These are phyloP conservation scores for Leuciscus waleckii DNA, from an alignment of 2,797 vertebrate species.

Conservation along the genomic window DNA sequence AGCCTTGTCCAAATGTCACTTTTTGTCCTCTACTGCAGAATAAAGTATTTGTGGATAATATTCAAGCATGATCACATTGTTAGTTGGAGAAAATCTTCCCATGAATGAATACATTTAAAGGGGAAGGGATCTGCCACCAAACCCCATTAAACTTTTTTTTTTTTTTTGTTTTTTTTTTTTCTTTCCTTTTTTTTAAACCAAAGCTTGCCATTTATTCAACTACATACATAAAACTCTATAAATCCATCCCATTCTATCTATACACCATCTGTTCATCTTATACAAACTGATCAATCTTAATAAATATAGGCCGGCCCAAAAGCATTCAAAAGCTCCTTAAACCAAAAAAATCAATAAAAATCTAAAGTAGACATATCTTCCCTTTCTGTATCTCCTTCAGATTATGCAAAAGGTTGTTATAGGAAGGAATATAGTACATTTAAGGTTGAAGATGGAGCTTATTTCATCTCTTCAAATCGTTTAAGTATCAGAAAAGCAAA, in stretches of 20 bases:
- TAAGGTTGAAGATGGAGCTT: neutral
- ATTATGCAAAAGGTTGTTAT: neutral
- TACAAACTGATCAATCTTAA: neutral
- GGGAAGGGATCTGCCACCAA: neutral
- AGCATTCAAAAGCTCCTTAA: neutral
- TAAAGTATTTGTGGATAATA: constrained; percentile 19
- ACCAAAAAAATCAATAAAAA: constrained; percentile 12
- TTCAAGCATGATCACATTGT: neutral
- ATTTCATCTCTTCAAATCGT: constrained; percentile 1
- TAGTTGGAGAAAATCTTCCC: neutral
- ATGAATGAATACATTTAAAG: neutral
- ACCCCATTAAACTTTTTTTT: neutral
- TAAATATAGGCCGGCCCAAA: neutral
- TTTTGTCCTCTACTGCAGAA: constrained; percentile 3
- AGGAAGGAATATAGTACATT: neutral
- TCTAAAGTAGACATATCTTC: neutral
- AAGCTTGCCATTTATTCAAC: neutral
- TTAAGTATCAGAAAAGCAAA: constrained; percentile 23
- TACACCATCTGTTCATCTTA: constrained; percentile 1
- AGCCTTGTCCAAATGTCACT: neutral
- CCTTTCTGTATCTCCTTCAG: neutral
- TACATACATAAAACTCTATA: neutral
- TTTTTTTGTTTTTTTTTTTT: no score
- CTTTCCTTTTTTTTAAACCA: no score
- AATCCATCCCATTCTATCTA: neutral